Base-by-base conservation (phyloP, 1,140 invertebrate species). In the Drosophila paulistorum region DNA sequence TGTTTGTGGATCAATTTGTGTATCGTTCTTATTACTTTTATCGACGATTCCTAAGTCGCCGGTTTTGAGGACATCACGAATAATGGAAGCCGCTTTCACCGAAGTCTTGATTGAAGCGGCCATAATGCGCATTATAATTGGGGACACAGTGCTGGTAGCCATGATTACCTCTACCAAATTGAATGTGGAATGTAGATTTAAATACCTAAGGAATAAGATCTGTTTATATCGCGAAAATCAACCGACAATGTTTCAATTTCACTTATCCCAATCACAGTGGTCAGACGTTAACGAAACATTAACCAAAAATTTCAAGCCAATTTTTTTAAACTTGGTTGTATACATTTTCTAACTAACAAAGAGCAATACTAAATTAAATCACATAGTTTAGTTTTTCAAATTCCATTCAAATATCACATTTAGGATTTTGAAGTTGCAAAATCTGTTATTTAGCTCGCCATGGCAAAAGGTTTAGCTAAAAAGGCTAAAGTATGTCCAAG, bases 1-100 rank as follows among this genome's bases (percentile, higher is more conserved):
- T 6, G 99, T 99, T 94, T 99, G 98, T 17, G 98, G 94, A 93
- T 99, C 98, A 58, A 37, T 37, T 37, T 37, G 35, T 37, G 7
- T 37, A 5, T 37, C 35, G 7, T 37, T 37, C 9, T 91, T 96
- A 77, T 95, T 95, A n/a, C 96, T 97, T 94, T 97, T 90, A 84
- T 98, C 96, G 41, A 99, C 95, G 81, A 99, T 98, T 55, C 96
- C 97, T 11, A 99, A 93, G 81, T 98, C 95, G 57, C 98, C 98
- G 91, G 95, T 95, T 67, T 94, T 96, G 93, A 99, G 95, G 33
- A 99, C 95, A 94, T 98, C 97, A 79, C 97, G 93, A 67, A 99
- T 97, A 65, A 99, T 98, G 92, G 95, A 95, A 10, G 97, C 98
- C 71, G 98, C 97, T 87, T 95, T 94, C 73, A 94, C 94, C 5